Base-by-base conservation (phyloP, 2,797 vertebrate species). In the Gadopsis bispinosus region DNA sequence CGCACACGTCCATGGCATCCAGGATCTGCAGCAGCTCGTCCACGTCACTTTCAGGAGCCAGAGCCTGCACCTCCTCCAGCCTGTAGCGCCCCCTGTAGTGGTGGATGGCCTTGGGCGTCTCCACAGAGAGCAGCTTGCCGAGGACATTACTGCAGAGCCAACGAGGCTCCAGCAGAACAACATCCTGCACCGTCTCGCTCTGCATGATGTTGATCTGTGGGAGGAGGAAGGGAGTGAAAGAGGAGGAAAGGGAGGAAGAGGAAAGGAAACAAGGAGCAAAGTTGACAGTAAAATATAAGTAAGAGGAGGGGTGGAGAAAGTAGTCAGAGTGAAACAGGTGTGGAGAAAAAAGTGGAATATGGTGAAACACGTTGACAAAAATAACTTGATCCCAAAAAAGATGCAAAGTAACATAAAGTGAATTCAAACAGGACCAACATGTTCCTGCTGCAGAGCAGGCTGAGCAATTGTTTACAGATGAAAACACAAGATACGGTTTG, bases 141-240 rank as follows among this genome's bases (percentile, higher is more conserved):
- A 99, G 95, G 62, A 99, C 93, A 2, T 83, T 95, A 91, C 95
- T 96, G 91, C 98, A 99, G 62, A 99, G 96, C 98, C 98, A 99
- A 66, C 98, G 96, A 14, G 98, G 98, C 89, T 99, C 98, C 90
- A 99, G 91, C 62, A 99, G 95, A 20, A 99, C 96, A 19, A 99
- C 97, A 0, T 99, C 98, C 93, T 99, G 98, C 43, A 99, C 97
- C 0, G 97, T 99, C 93, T 99, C 98, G 75, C 98, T 99, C 94
- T 99, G 98, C 96, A 99, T 97, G 91, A 99, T 96, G 93, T 98
- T 98, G 84, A 99, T 98, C 98, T 99, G 94, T 62, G 59, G 43
- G n/a, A n/a, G 41, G 43, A 41, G 7, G 31, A 19, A 47, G 62
- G 4, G 62, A 5, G 48, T 1, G 19, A 11, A 39, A 10, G 1